These are phyloP conservation scores for Anas flavirostris DNA, from an alignment of 2,797 vertebrate species.

Conservation along the genomic window DNA sequence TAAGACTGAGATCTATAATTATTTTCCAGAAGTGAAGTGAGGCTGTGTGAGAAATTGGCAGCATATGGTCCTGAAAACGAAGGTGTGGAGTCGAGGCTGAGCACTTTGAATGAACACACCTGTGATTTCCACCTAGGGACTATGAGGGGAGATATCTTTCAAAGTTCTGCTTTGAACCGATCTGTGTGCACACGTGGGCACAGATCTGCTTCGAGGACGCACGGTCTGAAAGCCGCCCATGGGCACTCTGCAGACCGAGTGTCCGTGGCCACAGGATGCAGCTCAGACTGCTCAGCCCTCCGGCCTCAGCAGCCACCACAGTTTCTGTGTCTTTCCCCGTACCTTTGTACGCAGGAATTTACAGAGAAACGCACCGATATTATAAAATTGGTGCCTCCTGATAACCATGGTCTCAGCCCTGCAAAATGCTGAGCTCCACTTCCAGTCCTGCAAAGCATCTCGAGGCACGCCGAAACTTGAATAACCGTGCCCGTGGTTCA, in stretches of 20 bases:
- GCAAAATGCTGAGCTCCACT: background rate
- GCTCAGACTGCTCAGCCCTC: background rate
- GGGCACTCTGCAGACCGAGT: background rate
- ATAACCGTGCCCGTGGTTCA: background rate
- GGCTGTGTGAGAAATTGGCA: background rate
- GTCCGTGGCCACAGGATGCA: background rate
- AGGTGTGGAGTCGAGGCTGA: background rate
- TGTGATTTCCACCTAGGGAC: background rate
- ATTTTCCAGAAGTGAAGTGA: background rate
- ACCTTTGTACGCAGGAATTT: accelerated
- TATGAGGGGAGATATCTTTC: background rate
- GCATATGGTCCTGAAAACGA: background rate
- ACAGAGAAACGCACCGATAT: background rate
- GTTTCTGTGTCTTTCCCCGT: background rate
- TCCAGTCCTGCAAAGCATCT: background rate
- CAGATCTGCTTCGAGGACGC: background rate
- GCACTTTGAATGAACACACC: background rate
- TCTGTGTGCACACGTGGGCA: background rate
- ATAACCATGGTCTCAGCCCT: background rate
- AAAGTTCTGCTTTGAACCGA: background rate
- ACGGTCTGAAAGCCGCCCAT: background rate
- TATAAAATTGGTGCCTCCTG: background rate
- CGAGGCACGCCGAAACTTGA: background rate
- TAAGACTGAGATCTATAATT: background rate
- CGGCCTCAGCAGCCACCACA: background rate